Conservation (phyloP, 2,113 vertebrate species). For the Pavo muticus region DNA sequence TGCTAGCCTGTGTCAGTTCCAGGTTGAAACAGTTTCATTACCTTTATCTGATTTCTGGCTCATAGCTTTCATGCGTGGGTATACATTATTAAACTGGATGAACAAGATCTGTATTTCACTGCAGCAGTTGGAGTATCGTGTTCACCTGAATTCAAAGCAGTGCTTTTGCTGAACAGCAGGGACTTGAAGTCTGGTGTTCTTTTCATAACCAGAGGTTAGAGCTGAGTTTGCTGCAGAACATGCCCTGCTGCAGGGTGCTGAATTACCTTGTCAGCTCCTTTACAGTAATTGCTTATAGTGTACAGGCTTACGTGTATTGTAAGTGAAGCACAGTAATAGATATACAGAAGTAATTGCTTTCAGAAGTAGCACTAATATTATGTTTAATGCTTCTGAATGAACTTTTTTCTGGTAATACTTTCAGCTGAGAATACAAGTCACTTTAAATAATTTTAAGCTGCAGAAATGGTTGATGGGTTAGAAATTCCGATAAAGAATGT, state of each 20-base stretch:
- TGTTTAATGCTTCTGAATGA: neutral
- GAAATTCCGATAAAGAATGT: neutral
- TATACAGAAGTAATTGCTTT: neutral
- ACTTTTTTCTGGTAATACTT: neutral
- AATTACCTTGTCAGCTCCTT: neutral
- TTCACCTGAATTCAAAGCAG: neutral
- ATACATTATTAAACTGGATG: neutral
- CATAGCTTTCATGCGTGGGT: neutral
- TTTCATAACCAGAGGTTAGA: neutral
- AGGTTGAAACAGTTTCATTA: neutral
- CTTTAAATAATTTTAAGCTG: neutral
- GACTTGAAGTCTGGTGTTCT: neutral
- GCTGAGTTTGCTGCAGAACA: neutral
- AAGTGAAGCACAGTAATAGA: neutral
- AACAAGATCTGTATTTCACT: neutral
- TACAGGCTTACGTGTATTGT: neutral
- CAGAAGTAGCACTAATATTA: neutral
- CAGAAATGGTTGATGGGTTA: neutral
- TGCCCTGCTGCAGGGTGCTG: neutral
- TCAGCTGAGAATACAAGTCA: neutral
- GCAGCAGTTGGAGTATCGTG: neutral
- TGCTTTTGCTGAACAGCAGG: neutral
- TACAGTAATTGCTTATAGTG: neutral
- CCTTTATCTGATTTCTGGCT: neutral
- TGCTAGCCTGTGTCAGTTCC: neutral